phyloP scores from a whole-genome alignment of 2,113 vertebrate genomes.

The Lepus americanus region DNA sequence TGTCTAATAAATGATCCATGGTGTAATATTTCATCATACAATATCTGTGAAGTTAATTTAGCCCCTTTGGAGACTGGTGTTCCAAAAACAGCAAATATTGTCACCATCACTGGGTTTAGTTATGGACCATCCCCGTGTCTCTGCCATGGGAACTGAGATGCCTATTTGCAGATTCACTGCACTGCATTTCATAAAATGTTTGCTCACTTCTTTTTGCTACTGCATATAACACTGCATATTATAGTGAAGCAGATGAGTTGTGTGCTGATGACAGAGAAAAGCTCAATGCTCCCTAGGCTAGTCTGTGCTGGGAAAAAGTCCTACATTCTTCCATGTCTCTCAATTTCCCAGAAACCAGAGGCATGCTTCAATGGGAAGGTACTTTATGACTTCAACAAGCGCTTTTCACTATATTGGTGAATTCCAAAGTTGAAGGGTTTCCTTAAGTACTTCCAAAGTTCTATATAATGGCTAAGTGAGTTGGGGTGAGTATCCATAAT shows the following conservation, averaged over 20 bases:
- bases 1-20: not conserved
- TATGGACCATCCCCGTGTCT: slow-evolving; percentile 9
- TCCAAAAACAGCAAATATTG: slow-evolving; percentile 77
- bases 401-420: not conserved
- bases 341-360: not conserved
- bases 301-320: not conserved
- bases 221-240: not conserved
- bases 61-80: slow-evolving; percentile 60
- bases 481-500: not conserved
- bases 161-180: not conserved
- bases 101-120: not conserved
- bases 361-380: not conserved
- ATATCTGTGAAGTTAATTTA: slow-evolving; percentile 68
- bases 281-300: not conserved
- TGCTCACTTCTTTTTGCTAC: not conserved
- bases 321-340: not conserved
- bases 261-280: not conserved
- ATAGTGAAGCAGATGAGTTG: not conserved
- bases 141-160: not conserved
- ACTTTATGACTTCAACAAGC: not conserved
- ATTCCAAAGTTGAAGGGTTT: not conserved
- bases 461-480: not conserved
- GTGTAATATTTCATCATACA: slow-evolving; percentile 67
- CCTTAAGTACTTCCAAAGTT: not conserved
- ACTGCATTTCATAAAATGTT: not conserved